phyloP scores from a whole-genome alignment of 2,888 invertebrate species.

The Blomia tropicalis region DNA sequence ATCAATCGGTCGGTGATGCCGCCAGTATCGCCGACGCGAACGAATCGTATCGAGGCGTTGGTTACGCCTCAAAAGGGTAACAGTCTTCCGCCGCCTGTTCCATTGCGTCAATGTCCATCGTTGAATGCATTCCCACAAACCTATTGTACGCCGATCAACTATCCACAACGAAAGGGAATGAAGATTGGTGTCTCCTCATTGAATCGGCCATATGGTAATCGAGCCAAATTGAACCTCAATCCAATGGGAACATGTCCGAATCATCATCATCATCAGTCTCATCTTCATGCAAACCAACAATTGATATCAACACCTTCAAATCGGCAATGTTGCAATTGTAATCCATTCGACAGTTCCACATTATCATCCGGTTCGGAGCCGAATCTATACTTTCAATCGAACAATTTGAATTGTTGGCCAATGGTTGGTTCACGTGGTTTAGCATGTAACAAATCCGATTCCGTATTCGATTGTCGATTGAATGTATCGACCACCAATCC shows the following conservation, averaged over 20 bases:
- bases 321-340: background rate
- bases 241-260: background rate
- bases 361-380: slow-evolving; percentile 8
- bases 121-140: background rate
- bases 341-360: background rate
- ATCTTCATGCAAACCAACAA: background rate
- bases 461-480: slow-evolving; percentile 1
- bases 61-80: background rate
- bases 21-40: background rate
- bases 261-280: no score
- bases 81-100: slow-evolving; percentile 1
- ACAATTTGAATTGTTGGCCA: background rate
- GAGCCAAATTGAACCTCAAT: background rate
- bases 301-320: background rate
- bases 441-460: background rate
- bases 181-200: slow-evolving; percentile 28
- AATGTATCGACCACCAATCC: background rate
- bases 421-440: background rate
- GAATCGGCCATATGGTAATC: slow-evolving; percentile 12
- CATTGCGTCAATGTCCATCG: background rate
- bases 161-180: slow-evolving; percentile 19
- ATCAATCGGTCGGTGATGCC: background rate
- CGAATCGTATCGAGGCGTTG: background rate
- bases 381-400: slow-evolving; percentile 11
- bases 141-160: background rate